phyloP scores from a whole-genome alignment of 2,888 invertebrate species.

The Ectropis crepuscularia region DNA sequence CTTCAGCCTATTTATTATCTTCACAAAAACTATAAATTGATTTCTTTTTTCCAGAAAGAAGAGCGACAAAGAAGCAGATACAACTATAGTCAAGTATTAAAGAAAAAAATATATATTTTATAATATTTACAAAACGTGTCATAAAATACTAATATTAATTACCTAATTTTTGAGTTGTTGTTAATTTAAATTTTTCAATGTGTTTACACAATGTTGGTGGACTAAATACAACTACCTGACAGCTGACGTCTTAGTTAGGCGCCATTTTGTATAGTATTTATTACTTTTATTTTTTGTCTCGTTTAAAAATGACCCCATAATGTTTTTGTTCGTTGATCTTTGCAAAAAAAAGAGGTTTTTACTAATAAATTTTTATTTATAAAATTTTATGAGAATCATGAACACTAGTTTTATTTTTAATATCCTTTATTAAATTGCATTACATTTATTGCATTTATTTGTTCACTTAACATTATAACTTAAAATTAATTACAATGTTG shows the following conservation, averaged over 20 bases:
- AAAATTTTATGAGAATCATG: too few relatives aligned
- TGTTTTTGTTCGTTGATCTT: too few relatives aligned
- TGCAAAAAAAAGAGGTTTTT: too few relatives aligned
- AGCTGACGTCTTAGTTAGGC: too few relatives aligned
- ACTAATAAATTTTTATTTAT: too few relatives aligned
- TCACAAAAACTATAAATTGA: background rate
- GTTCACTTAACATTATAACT: conserved; percentile 26
- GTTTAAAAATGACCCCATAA: too few relatives aligned
- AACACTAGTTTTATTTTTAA: conserved; percentile 1
- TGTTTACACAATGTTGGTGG: too few relatives aligned
- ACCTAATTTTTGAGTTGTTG: too few relatives aligned
- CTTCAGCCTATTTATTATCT: background rate
- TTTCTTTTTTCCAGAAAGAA: conserved; percentile 30
- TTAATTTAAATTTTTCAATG: too few relatives aligned
- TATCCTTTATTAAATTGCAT: background rate
- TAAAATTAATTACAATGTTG: background rate
- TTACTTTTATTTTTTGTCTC: background rate
- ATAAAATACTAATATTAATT: too few relatives aligned
- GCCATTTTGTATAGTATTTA: background rate
- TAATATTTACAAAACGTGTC: too few relatives aligned
- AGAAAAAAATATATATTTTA: background rate
- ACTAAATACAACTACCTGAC: too few relatives aligned
- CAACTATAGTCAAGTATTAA: conserved; percentile 9
- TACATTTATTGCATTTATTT: conserved; percentile 22
- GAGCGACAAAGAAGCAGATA: conserved; percentile 25